Percentiles rank a stretch among this genome's conserved stretches.
These are phyloP conservation scores for Spodoptera litura DNA, from an alignment of 1,140 invertebrate genomes.

Conservation along the genomic window DNA sequence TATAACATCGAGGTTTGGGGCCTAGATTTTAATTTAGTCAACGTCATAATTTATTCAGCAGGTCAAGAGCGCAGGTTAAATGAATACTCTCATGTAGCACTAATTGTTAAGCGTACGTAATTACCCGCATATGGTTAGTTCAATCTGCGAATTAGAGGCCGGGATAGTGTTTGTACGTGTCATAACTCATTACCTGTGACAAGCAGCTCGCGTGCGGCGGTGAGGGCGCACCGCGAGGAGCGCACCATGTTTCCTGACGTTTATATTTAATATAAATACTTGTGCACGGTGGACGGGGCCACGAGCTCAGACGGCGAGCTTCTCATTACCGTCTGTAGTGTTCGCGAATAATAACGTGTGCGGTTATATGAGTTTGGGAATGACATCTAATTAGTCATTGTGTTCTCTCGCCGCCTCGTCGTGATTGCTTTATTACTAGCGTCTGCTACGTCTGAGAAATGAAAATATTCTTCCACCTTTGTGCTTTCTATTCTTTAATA, in stretches of 20 bases:
- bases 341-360: slow-evolving; percentile 34
- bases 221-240: not conserved
- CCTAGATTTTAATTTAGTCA: slow-evolving; percentile 32
- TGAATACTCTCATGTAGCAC: not conserved
- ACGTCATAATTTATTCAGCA: slow-evolving; percentile 24
- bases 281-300: slow-evolving; percentile 23
- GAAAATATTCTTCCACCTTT: slow-evolving; percentile 9
- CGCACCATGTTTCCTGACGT: slow-evolving; percentile 28
- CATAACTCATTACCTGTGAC: slow-evolving; percentile 49
- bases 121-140: slow-evolving; percentile 3
- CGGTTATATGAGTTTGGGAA: slow-evolving; percentile 43
- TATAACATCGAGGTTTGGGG: slow-evolving; percentile 15
- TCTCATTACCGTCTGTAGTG: slow-evolving; percentile 40
- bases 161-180: slow-evolving; percentile 18
- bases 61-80: not conserved
- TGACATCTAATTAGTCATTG: slow-evolving; percentile 41
- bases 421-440: slow-evolving; percentile 34
- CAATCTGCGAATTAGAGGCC: not conserved
- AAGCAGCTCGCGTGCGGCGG: slow-evolving; percentile 40
- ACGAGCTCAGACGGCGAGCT: slow-evolving; percentile 17
- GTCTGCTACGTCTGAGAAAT: slow-evolving; percentile 2
- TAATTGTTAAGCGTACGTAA: slow-evolving; percentile 15
- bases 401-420: slow-evolving; percentile 8
- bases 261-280: slow-evolving; percentile 47
- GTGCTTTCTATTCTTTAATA: not conserved